phyloP scores from a whole-genome alignment of 2,888 invertebrate genomes.

The Zaprionus obscuricornis region DNA sequence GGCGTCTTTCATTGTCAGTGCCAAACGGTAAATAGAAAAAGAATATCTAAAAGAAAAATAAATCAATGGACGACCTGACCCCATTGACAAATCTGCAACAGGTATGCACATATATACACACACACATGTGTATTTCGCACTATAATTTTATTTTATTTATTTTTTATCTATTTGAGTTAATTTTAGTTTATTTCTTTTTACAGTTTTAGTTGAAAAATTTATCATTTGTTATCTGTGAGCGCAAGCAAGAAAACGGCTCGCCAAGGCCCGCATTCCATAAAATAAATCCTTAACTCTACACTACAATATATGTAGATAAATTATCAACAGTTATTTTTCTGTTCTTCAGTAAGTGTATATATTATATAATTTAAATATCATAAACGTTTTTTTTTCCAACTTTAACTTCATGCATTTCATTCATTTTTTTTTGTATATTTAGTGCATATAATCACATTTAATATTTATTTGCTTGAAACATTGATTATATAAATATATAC shows the following conservation, averaged over 20 bases:
- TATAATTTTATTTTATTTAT: constrained; percentile 1
- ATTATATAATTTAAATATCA: background rate
- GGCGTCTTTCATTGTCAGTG: constrained; percentile 59
- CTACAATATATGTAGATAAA: constrained; percentile 2
- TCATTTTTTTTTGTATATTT: too few relatives aligned
- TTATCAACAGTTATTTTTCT: constrained; percentile 38
- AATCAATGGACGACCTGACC: constrained; percentile 79
- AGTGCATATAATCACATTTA: too few relatives aligned
- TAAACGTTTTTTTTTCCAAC: too few relatives aligned
- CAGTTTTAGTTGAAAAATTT: constrained; percentile 52
- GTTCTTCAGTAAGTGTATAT: constrained; percentile 44
- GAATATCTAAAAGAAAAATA: too few relatives aligned
- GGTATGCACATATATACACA: constrained; percentile 43
- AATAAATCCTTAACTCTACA: too few relatives aligned
- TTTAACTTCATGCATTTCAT: too few relatives aligned
- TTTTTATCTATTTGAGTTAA: constrained; percentile 31
- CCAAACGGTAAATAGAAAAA: constrained; percentile 34
- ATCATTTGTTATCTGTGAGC: constrained; percentile 37
- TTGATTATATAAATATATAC: background rate
- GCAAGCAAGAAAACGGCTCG: constrained; percentile 2
- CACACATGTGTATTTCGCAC: constrained; percentile 1
- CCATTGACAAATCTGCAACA: constrained; percentile 74
- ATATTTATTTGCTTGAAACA: too few relatives aligned
- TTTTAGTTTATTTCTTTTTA: constrained; percentile 34
- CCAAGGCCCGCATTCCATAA: constrained; percentile 29